Base-by-base conservation (phyloP, 2,888 invertebrate genomes). In the Melanargia galathea region DNA sequence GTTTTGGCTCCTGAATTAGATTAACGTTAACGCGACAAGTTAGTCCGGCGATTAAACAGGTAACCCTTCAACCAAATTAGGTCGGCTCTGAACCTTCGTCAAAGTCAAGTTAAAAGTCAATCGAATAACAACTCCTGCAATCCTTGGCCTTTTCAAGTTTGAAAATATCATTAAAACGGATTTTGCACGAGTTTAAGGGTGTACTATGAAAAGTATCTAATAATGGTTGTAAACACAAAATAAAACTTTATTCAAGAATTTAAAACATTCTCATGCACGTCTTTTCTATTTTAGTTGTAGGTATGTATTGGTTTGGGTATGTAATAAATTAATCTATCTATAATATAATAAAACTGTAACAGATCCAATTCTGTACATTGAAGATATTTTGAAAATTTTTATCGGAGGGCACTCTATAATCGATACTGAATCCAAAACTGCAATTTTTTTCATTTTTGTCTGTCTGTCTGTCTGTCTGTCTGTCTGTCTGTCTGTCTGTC, bases 91-190 rank as follows among this genome's bases (percentile, higher is more conserved):
- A 64, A 70, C 70, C 70, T 69, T 63, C 65, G 65, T 70, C 70
- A 70, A 69, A 67, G 62, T 66, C 68, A 65, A 67, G 64, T 70
- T 67, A 64, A 62, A 61, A 70, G 68, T 68, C 68, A 70, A 70
- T 71, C 59, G 66, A 66, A 69, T 67, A 56, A 68, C 61, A 64
- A 61, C 49, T 65, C 57, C 57, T 38, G 22, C 11, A 60, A 52
- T 33, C 51, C 51, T 60, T 64, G 51, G 52, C 55, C 33, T 55
- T 51, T 56, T 56, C 43, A 56, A 56, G 45, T 45, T 56, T 56
- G 18, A 35, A 46, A 58, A n/a, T 58, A 30, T 46, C 45, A 18
- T 57, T 57, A 46, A 45, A 46, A 20, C 11, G n/a, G 18, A 56
- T 49, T 49, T 5, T 13, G 6, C 11, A 35, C 4, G 1, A 10